phyloP scores from a whole-genome alignment of 2,113 vertebrate genomes.

The mouse (Mus musculus) region GRCm39 chr6:52561501-52562000 shows the following conservation, averaged over 20 bases:
- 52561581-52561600: constrained; percentile 92
- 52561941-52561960: constrained; percentile 75
- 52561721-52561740: constrained; percentile 88
- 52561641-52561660: constrained; percentile 93
- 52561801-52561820: constrained; percentile 89
- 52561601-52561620: constrained; percentile 90
- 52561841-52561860: constrained; percentile 86
- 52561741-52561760: constrained; percentile 91
- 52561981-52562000: constrained; percentile 56
- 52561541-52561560: constrained; percentile 96
- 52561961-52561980: constrained; percentile 62
- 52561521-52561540: constrained; percentile 91
- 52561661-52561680: constrained; percentile 92
- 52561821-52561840: constrained; percentile 84
- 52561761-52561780: constrained; percentile 89
- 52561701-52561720: constrained; percentile 87
- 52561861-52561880: constrained; percentile 83
- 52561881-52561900: constrained; percentile 82
- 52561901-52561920: constrained; percentile 66
- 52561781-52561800: constrained; percentile 86
- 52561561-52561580: constrained; percentile 93
- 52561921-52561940: constrained; percentile 70
- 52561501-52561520: constrained; percentile 92
- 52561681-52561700: constrained; percentile 89
- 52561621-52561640: constrained; percentile 99